Percentiles rank a stretch among this genome's conserved stretches.
Conservation (phyloP, 2,888 invertebrate species). For the Drosophila koepferae region DNA sequence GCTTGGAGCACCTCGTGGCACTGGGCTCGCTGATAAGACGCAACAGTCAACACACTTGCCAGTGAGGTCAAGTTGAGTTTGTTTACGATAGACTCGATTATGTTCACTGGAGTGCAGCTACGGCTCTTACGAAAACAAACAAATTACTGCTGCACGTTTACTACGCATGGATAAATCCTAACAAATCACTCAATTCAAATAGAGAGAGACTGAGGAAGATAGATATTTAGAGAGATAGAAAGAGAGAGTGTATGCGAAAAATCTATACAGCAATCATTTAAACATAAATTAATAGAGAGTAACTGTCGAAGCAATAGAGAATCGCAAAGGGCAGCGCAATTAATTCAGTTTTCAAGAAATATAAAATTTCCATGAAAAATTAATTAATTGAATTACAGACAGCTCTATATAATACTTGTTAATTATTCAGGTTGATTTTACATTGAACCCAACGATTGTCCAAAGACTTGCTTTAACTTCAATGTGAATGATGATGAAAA, state of each 20-base stretch:
- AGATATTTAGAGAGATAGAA: background rate
- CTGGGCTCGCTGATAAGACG: constrained; percentile 47
- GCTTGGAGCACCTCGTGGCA: constrained; percentile 25
- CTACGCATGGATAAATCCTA: too few species aligned
- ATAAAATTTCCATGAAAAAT: too few species aligned
- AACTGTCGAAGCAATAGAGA: background rate
- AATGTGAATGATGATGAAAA: background rate
- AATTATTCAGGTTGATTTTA: background rate
- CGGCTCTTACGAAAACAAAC: background rate
- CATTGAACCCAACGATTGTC: background rate
- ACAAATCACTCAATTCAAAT: background rate
- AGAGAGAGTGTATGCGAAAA: background rate
- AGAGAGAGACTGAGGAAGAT: background rate
- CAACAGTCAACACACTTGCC: constrained; percentile 3
- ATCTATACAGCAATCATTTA: background rate
- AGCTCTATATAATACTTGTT: background rate
- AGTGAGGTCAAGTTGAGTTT: constrained; percentile 68
- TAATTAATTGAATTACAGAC: too few species aligned
- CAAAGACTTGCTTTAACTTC: too few species aligned
- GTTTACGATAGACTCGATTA: constrained; percentile 49
- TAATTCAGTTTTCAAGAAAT: background rate
- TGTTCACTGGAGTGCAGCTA: constrained; percentile 1
- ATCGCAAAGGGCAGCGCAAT: background rate
- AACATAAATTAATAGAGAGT: background rate
- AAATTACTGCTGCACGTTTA: background rate